Evolutionary conservation across 2,888 invertebrate species (phyloP).

Genomic region (Hemaris fuciformis): DNA sequence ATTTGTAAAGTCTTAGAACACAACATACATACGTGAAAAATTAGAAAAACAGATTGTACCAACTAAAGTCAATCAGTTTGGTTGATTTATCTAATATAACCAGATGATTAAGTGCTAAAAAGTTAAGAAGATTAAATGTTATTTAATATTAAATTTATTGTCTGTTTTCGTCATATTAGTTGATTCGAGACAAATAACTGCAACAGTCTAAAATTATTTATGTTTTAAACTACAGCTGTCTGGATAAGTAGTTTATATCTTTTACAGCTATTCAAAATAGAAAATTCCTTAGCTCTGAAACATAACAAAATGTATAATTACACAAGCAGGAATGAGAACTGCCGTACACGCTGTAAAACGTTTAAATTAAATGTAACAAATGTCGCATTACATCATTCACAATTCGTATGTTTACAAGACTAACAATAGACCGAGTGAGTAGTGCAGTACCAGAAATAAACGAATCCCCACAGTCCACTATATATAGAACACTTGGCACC

Average conservation of each 20-base stretch:
- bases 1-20: no score
- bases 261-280: background rate
- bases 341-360: background rate
- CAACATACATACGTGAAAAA: no score
- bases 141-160: no score
- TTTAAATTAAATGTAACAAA: background rate
- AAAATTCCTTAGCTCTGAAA: background rate
- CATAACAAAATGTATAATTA: background rate
- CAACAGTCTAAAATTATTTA: no score
- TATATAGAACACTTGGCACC: constrained; percentile 18
- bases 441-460: constrained; percentile 16
- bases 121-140: no score
- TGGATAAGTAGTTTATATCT: background rate
- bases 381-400: constrained; percentile 4
- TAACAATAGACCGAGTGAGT: constrained; percentile 9
- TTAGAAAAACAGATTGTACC: no score
- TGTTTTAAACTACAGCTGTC: background rate
- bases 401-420: background rate
- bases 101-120: no score
- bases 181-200: no score
- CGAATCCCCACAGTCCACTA: constrained; percentile 9
- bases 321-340: background rate
- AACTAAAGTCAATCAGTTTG: no score
- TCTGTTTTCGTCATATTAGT: no score
- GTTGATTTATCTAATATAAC: no score